phyloP scores from a whole-genome alignment of 2,797 vertebrate genomes.

The Botia almorhae region DNA sequence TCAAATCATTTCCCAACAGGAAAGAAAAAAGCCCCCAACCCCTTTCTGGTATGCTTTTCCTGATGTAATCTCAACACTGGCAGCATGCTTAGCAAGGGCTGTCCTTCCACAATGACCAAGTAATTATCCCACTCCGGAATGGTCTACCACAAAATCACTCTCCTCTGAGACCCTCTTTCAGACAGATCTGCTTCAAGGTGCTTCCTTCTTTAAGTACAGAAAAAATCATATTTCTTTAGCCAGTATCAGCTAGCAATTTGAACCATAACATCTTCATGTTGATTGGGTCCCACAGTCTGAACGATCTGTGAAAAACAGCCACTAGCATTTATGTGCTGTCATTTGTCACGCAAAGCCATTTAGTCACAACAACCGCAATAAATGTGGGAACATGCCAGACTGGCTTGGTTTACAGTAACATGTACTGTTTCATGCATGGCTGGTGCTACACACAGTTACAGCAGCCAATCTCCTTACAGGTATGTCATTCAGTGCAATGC shows the following conservation, averaged over 20 bases:
- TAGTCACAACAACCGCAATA: neutral
- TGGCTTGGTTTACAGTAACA: conserved; percentile 2
- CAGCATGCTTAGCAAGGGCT: conserved; percentile 20
- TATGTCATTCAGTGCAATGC: neutral
- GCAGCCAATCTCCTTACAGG: neutral
- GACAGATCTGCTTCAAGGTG: conserved; percentile 4
- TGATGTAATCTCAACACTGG: conserved; percentile 56
- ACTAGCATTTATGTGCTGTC: neutral
- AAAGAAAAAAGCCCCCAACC: conserved; percentile 52
- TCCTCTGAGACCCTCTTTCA: conserved; percentile 33
- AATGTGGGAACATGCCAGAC: conserved; percentile 6
- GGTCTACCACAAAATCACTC: conserved; percentile 15
- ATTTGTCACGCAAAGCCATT: neutral
- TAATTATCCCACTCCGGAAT: conserved; percentile 26
- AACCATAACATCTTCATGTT: neutral
- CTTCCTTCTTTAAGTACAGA: neutral
- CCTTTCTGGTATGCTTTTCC: conserved; percentile 54
- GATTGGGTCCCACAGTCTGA: neutral
- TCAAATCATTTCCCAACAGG: conserved; percentile 50
- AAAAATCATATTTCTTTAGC: conserved; percentile 3
- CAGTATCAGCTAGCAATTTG: conserved; percentile 1
- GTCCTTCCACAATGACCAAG: conserved; percentile 29
- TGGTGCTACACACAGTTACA: no score
- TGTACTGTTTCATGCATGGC: neutral
- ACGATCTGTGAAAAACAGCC: neutral